These are phyloP conservation scores for Proctacanthus coquilletti DNA, from an alignment of 1,140 invertebrate genomes.

Conservation along the genomic window DNA sequence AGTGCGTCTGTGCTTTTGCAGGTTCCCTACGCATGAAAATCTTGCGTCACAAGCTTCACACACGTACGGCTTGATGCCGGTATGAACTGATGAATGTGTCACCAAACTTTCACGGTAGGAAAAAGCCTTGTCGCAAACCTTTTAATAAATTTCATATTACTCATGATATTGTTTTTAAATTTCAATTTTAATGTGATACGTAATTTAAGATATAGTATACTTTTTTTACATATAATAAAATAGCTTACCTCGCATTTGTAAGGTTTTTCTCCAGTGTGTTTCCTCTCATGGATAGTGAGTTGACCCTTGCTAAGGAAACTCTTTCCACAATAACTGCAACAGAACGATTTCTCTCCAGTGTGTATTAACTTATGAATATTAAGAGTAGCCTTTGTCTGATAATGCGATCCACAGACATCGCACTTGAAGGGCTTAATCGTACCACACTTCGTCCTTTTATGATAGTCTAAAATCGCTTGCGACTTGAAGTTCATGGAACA, in stretches of 20 bases:
- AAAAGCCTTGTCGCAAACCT: constrained; percentile 34
- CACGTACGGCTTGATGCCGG: constrained; percentile 27
- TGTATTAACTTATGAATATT: constrained; percentile 31
- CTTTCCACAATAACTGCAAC: constrained; percentile 33
- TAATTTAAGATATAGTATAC: background rate
- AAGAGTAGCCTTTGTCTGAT: constrained; percentile 17
- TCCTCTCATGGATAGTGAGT: constrained; percentile 26
- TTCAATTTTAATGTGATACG: background rate
- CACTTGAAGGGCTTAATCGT: constrained; percentile 19
- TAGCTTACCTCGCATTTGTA: constrained; percentile 33
- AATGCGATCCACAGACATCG: constrained; percentile 17
- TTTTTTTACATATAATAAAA: background rate
- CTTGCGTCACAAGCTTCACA: constrained; percentile 28
- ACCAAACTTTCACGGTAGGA: constrained; percentile 28
- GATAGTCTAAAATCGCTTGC: constrained; percentile 18
- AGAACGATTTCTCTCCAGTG: constrained; percentile 30
- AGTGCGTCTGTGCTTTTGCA: constrained; percentile 29
- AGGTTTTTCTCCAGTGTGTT: constrained; percentile 34
- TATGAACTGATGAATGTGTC: constrained; percentile 30
- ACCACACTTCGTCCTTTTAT: constrained; percentile 27
- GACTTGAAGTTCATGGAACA: constrained; percentile 28
- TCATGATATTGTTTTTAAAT: no score
- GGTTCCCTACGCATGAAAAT: constrained; percentile 31
- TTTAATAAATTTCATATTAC: no score
- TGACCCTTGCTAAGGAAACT: constrained; percentile 21